phyloP scores from a whole-genome alignment of 2,113 vertebrate species.

The Toxostoma redivivum region DNA sequence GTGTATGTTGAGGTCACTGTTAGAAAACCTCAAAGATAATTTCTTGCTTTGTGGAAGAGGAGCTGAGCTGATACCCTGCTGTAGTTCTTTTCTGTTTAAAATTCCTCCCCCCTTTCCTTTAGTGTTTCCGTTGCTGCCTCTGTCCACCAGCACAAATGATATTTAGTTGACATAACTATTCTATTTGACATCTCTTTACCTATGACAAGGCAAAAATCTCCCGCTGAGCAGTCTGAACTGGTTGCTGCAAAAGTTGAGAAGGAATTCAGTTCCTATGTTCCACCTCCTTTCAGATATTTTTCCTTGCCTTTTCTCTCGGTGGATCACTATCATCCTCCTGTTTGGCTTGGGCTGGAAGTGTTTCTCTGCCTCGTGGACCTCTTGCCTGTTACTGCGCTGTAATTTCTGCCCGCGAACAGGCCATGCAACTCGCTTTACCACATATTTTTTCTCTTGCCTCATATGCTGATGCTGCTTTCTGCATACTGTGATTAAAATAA shows the following conservation, averaged over 20 bases:
- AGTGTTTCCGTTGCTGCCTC: not conserved
- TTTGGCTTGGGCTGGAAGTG: not conserved
- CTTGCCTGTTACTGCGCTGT: not conserved
- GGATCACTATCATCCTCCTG: accelerated
- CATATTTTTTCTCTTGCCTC: slow-evolving; percentile 64
- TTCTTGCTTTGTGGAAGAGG: not conserved
- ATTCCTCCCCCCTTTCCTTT: not conserved
- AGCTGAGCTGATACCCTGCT: not conserved
- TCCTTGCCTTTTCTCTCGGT: not conserved
- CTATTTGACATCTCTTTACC: not conserved
- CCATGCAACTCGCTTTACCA: slow-evolving; percentile 52
- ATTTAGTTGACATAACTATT: not conserved
- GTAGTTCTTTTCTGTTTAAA: not conserved
- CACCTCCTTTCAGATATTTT: not conserved
- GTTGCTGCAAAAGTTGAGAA: not conserved
- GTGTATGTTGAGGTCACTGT: not conserved
- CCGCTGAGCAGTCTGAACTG: accelerated
- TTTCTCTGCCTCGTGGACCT: not conserved
- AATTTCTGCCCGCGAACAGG: not conserved
- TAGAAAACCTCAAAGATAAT: not conserved
- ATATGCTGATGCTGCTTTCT: slow-evolving; percentile 67
- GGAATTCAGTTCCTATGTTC: not conserved
- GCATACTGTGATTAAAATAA: slow-evolving; percentile 52
- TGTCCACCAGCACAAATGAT: not conserved
- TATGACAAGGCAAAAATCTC: slow-evolving; percentile 29